Evolutionary conservation across 1,140 invertebrate species (phyloP).

Genomic region (Zaprionus camerounensis): DNA sequence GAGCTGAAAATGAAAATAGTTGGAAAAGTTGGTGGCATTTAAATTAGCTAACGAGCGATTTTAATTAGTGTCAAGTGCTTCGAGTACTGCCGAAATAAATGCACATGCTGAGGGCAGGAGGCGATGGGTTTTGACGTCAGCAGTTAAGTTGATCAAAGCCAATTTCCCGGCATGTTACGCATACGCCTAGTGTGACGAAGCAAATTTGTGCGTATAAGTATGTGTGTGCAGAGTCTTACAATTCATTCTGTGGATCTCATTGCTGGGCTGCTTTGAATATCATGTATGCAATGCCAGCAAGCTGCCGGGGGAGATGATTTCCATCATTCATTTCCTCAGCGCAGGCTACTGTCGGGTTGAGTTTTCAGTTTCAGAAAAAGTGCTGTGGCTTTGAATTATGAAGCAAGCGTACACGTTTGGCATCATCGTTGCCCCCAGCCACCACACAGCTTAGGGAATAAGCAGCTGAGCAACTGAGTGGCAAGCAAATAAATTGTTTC

Average conservation of each 20-base stretch:
- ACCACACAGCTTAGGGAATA: slow-evolving; percentile 68
- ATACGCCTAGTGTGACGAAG: slow-evolving; percentile 59
- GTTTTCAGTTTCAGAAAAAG: slow-evolving; percentile 56
- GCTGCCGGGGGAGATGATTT: slow-evolving; percentile 73
- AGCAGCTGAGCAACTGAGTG: slow-evolving; percentile 42
- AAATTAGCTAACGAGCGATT: slow-evolving; percentile 71
- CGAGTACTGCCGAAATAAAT: slow-evolving; percentile 58
- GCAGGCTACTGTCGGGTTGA: slow-evolving; percentile 41
- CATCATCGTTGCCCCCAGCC: slow-evolving; percentile 30
- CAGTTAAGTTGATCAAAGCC: slow-evolving; percentile 56
- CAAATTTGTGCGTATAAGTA: slow-evolving; percentile 17
- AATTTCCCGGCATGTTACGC: slow-evolving; percentile 58
- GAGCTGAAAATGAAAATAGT: slow-evolving; percentile 43
- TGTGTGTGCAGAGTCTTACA: neutral
- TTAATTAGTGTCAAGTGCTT: slow-evolving; percentile 73
- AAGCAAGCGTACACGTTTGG: slow-evolving; percentile 36
- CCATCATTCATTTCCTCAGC: slow-evolving; percentile 71
- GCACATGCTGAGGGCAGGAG: neutral
- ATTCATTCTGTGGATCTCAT: slow-evolving; percentile 58
- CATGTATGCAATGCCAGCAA: slow-evolving; percentile 57
- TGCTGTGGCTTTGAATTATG: slow-evolving; percentile 71
- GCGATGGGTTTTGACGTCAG: slow-evolving; percentile 23
- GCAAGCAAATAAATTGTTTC: slow-evolving; percentile 69
- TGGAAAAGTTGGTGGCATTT: slow-evolving; percentile 51
- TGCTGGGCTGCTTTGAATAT: slow-evolving; percentile 57